These are phyloP conservation scores for Cataglyphis hispanica DNA, from an alignment of 1,140 invertebrate species.

Conservation along the genomic window DNA sequence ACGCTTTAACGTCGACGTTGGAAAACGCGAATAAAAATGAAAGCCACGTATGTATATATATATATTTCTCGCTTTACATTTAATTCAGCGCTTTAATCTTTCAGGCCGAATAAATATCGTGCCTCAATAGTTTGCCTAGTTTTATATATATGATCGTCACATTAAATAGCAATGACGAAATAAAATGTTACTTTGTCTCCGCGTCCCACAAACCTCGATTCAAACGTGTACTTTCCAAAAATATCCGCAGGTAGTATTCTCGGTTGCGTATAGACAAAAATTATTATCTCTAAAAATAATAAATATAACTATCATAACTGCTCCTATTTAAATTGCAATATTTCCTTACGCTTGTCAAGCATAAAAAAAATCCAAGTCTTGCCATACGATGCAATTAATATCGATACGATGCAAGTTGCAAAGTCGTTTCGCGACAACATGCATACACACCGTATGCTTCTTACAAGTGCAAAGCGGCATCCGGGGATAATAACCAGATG, in stretches of 20 bases:
- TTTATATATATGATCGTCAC: neutral
- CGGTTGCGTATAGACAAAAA: constrained; percentile 19
- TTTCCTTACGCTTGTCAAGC: neutral
- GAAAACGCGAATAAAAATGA: constrained; percentile 15
- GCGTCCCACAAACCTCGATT: neutral
- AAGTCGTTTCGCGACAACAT: neutral
- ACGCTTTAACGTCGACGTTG: neutral
- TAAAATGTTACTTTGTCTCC: constrained; percentile 14
- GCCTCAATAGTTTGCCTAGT: neutral
- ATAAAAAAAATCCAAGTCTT: no score
- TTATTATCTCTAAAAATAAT: constrained; percentile 27
- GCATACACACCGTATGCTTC: neutral
- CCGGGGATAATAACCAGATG: constrained; percentile 43
- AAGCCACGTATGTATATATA: neutral
- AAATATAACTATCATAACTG: no score
- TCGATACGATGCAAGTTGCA: neutral
- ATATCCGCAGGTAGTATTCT: constrained; percentile 39
- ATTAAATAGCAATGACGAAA: neutral
- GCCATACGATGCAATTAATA: no score
- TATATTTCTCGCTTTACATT: neutral
- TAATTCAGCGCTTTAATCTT: neutral
- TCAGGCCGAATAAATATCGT: neutral
- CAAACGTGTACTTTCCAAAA: constrained; percentile 20
- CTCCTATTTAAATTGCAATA: neutral
- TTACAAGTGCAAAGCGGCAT: constrained; percentile 33